phyloP scores from a whole-genome alignment of 92 coral and sea anemone species.

The Paragorgia papillata region DNA sequence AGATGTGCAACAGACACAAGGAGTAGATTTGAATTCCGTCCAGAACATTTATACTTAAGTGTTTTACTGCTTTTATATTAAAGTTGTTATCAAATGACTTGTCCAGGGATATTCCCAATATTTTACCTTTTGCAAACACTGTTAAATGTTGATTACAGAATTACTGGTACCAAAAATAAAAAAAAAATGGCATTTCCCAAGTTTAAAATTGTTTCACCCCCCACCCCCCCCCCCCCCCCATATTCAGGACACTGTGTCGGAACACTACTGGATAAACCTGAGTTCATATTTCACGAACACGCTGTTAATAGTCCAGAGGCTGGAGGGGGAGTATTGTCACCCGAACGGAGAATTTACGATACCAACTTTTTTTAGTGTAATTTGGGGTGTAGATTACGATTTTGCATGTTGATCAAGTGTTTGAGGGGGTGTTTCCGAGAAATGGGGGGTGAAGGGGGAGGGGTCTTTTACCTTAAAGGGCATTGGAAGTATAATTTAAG shows the following conservation, averaged over 20 bases:
- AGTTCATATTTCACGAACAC: no score
- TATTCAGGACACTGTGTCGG: slow-evolving; percentile 8
- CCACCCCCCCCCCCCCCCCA: background rate
- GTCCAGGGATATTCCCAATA: slow-evolving; percentile 1
- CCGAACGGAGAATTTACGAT: no score
- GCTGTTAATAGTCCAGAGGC: no score
- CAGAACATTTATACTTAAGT: slow-evolving; percentile 6
- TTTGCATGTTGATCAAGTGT: no score
- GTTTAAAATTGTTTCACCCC: background rate
- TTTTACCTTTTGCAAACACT: slow-evolving; percentile 3
- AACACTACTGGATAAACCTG: background rate
- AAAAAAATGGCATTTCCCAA: background rate
- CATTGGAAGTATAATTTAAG: no score
- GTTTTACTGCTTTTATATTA: background rate
- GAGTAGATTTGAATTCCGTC: slow-evolving; percentile 21
- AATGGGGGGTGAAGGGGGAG: no score
- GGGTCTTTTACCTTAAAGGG: no score
- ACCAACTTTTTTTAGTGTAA: no score
- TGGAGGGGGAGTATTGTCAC: no score
- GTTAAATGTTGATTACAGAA: background rate
- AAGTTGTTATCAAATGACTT: slow-evolving; percentile 3
- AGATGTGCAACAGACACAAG: slow-evolving; percentile 20
- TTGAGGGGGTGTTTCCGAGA: no score
- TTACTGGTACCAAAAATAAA: background rate
- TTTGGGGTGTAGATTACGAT: no score